Evolutionary conservation across 2,113 vertebrate species (phyloP).

Genomic region (Cephalophus harveyi): DNA sequence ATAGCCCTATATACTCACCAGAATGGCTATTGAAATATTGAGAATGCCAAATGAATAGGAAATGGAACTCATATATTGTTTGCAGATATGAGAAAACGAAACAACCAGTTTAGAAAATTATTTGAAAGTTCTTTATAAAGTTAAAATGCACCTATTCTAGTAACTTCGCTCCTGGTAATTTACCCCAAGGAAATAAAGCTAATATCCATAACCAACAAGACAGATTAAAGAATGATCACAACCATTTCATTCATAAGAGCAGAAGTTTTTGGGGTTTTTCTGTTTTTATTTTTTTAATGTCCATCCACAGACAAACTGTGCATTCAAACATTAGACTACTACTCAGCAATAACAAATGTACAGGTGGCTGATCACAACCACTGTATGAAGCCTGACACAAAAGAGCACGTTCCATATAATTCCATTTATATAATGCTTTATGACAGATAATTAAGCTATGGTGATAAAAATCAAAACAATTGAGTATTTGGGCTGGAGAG

Average conservation of each 20-base stretch:
- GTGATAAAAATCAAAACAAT: neutral
- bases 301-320: neutral
- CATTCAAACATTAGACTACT: neutral
- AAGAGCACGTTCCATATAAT: neutral
- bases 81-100: neutral
- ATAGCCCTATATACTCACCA: neutral
- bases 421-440: neutral
- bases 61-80: neutral
- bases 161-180: neutral
- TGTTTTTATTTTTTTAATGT: neutral
- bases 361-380: neutral
- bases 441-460: neutral
- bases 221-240: neutral
- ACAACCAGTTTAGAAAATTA: neutral
- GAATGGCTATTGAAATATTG: neutral
- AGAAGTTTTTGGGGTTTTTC: accelerated
- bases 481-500: neutral
- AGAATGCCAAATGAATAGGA: neutral
- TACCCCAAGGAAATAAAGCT: neutral
- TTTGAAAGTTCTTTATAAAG: neutral
- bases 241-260: neutral
- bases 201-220: neutral
- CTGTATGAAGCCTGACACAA: neutral
- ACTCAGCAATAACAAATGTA: neutral
- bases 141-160: neutral